Conservation (phyloP, 2,888 invertebrate genomes). For the Anticlea derivata region DNA sequence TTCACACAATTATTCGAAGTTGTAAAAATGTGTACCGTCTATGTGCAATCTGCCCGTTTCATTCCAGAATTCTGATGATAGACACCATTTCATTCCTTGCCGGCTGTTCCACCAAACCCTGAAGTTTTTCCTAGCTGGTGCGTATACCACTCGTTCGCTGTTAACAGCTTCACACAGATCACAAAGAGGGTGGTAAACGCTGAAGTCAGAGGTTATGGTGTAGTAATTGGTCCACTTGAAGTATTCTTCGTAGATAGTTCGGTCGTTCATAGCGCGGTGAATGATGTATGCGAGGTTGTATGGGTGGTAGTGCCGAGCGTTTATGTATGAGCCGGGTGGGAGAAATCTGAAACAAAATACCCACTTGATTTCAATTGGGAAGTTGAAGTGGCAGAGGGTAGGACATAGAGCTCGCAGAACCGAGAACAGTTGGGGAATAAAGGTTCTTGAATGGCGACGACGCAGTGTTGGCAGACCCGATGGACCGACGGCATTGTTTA, state of each 20-base stretch:
- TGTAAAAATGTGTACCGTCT: conserved; percentile 38
- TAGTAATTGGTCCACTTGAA: conserved; percentile 65
- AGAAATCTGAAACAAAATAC: conserved; percentile 50
- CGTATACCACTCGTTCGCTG: conserved; percentile 22
- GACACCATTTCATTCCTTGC: conserved; percentile 55
- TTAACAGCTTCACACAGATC: conserved; percentile 53
- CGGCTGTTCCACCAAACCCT: conserved; percentile 60
- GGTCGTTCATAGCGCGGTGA: conserved; percentile 42
- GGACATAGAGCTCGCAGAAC: too few relatives aligned
- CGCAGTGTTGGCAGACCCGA: too few relatives aligned
- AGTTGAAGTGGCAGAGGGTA: too few relatives aligned
- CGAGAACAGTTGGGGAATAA: too few relatives aligned
- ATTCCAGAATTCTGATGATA: conserved; percentile 45
- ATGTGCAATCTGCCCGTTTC: conserved; percentile 40
- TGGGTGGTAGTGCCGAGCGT: conserved; percentile 54
- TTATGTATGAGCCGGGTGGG: conserved; percentile 59
- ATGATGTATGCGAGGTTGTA: conserved; percentile 57
- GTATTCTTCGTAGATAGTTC: conserved; percentile 45
- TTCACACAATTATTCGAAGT: conserved; percentile 35
- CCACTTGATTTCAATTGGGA: not conserved
- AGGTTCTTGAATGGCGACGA: too few relatives aligned
- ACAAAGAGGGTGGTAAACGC: conserved; percentile 50
- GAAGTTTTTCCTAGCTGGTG: conserved; percentile 46
- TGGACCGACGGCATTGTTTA: too few relatives aligned
- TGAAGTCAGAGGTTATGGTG: conserved; percentile 37